These are phyloP conservation scores for Phasianus colchicus DNA, from an alignment of 2,113 vertebrate genomes.

Conservation along the genomic window DNA sequence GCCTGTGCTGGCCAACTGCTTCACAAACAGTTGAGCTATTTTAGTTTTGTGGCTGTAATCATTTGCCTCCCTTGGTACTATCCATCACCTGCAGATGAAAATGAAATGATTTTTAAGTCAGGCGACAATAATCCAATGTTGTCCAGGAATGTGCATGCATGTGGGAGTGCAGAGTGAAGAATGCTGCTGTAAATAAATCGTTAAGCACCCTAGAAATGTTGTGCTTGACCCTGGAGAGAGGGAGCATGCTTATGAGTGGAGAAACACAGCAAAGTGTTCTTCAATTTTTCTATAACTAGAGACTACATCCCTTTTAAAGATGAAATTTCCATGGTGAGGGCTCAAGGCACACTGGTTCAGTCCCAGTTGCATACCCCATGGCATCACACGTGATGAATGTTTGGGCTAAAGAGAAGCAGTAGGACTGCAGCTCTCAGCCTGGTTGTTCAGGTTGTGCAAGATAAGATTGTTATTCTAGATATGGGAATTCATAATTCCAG, in stretches of 20 bases:
- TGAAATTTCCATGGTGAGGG: background rate
- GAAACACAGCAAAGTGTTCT: background rate
- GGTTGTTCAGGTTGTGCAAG: background rate
- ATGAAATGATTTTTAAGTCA: conserved; percentile 22
- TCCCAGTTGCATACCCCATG: background rate
- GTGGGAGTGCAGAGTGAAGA: background rate
- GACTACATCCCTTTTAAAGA: background rate
- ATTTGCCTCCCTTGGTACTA: background rate
- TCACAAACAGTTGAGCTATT: background rate
- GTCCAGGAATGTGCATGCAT: background rate
- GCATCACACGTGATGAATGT: accelerated
- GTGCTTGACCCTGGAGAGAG: background rate
- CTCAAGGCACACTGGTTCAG: accelerated
- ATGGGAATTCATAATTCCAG: background rate
- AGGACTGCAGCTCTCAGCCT: background rate
- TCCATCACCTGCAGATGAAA: conserved; percentile 16
- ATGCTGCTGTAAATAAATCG: background rate
- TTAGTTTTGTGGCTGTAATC: conserved; percentile 2
- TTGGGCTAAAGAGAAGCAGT: background rate
- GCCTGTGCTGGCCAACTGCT: conserved; percentile 49
- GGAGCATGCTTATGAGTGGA: background rate
- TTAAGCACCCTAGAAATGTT: background rate
- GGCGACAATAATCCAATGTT: background rate
- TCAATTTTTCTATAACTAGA: background rate
- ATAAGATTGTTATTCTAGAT: background rate